Evolutionary conservation across 1,140 invertebrate species (phyloP).

Genomic region (Atta colombica): DNA sequence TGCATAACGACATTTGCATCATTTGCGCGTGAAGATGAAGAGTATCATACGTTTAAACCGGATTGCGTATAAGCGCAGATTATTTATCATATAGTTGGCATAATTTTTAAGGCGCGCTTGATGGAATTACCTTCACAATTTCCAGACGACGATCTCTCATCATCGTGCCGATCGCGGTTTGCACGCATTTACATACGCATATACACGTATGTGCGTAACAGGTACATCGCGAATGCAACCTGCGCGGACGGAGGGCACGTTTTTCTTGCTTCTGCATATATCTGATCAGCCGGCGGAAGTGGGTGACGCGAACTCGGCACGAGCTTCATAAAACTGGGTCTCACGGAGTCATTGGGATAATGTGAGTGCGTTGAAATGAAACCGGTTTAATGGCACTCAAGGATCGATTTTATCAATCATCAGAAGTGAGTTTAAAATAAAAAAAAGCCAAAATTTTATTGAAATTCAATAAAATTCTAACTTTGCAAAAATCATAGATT

Average conservation of each 20-base stretch:
- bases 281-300: slow-evolving; percentile 54
- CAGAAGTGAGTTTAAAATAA: neutral
- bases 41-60: slow-evolving; percentile 57
- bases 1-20: neutral
- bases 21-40: neutral
- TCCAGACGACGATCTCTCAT: slow-evolving; percentile 33
- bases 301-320: slow-evolving; percentile 16
- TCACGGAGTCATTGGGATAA: slow-evolving; percentile 27
- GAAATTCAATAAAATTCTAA: neutral
- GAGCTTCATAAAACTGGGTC: slow-evolving; percentile 46
- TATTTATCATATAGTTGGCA: slow-evolving; percentile 79
- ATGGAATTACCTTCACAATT: slow-evolving; percentile 57
- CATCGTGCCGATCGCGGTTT: neutral
- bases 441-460: neutral
- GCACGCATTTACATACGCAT: neutral
- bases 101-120: slow-evolving; percentile 69
- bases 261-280: slow-evolving; percentile 45
- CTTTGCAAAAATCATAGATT: neutral
- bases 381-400: slow-evolving; percentile 53
- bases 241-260: slow-evolving; percentile 12
- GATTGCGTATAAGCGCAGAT: slow-evolving; percentile 64
- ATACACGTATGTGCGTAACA: slow-evolving; percentile 19
- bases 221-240: slow-evolving; percentile 7
- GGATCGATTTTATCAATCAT: slow-evolving; percentile 34
- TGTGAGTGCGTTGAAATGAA: slow-evolving; percentile 9